Conservation (phyloP, 2,888 invertebrate genomes). For the Orthosia gothica region DNA sequence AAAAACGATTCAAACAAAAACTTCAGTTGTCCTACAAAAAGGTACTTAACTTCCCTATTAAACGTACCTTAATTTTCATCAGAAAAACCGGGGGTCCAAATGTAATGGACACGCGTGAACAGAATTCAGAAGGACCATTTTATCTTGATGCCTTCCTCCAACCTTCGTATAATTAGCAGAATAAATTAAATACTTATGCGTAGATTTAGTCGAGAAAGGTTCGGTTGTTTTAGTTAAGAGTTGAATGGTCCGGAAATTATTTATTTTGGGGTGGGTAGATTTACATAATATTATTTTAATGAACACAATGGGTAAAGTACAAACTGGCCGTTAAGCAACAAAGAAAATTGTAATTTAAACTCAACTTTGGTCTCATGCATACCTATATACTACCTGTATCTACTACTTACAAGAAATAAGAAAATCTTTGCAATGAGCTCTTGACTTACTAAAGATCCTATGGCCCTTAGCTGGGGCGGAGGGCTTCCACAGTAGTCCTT, state of each 20-base stretch:
- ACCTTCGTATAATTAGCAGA: slow-evolving; percentile 9
- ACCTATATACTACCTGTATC: too few species aligned
- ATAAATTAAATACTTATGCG: slow-evolving; percentile 30
- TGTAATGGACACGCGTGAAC: neutral
- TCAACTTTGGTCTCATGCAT: neutral
- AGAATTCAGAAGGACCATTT: neutral
- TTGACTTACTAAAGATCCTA: too few species aligned
- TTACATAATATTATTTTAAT: neutral
- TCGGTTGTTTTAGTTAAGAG: neutral
- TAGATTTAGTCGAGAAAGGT: slow-evolving; percentile 7
- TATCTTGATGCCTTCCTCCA: neutral
- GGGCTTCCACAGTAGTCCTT: too few species aligned
- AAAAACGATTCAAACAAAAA: neutral
- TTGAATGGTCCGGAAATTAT: slow-evolving; percentile 25
- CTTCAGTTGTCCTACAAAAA: slow-evolving; percentile 22
- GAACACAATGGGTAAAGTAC: too few species aligned
- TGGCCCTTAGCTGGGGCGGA: too few species aligned
- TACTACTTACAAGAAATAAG: too few species aligned
- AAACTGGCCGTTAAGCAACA: too few species aligned
- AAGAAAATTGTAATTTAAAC: neutral
- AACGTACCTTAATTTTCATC: slow-evolving; percentile 12
- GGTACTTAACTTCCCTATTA: slow-evolving; percentile 4
- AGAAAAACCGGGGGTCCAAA: neutral
- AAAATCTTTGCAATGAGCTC: too few species aligned
- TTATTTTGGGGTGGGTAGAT: neutral